Evolutionary conservation across 2,888 invertebrate genomes (phyloP), one percentile per base, ranked within the genome.

Genomic region (Flabesymbios commensalis): DNA sequence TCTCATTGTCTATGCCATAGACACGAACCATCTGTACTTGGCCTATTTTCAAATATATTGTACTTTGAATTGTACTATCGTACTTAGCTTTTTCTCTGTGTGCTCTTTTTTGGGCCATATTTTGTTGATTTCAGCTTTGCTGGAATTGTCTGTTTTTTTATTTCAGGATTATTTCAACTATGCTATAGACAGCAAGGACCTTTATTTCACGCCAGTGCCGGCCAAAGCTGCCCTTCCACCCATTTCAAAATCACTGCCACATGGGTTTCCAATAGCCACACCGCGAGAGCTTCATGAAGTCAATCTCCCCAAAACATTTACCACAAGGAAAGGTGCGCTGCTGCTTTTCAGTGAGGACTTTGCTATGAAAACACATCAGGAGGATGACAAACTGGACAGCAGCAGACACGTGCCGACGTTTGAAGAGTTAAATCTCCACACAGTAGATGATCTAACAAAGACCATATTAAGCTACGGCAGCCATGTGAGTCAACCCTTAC

Each of bases 311-410:
- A 81, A 81, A 64, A 82, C 81, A 17, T 82, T 79, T 64, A 78
- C 76, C 1, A 82, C 81, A 3, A 68, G 81, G 17, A 80, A 76
- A 66, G 81, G 81, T 17, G 80, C 81, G 0, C 64, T 82, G 36
- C 65, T 82, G 26, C 63, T 82, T n/a, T 82, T 80, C 68, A 79
- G 79, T 3, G 81, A 82, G 64, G 80, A 81, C 62, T 65, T 77
- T 61, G 78, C 78, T 0, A 64, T 69, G 29, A 74, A 69, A 48
- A 70, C 68, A 10, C 51, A 32, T 47, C 1, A 24, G 1, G n/a
- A 24, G 19, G 24, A 57, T 19, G n/a, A 45, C 28, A 47, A 52
- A 22, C 3, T 32, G 41, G 57, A 62, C 10, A 4, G 19, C 29
- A 43, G 28, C n/a, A 51, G 43, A 4, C 26, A 28, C 41, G 39